phyloP scores from a whole-genome alignment of 2,113 vertebrate genomes.

The Cryptotis parvus region DNA sequence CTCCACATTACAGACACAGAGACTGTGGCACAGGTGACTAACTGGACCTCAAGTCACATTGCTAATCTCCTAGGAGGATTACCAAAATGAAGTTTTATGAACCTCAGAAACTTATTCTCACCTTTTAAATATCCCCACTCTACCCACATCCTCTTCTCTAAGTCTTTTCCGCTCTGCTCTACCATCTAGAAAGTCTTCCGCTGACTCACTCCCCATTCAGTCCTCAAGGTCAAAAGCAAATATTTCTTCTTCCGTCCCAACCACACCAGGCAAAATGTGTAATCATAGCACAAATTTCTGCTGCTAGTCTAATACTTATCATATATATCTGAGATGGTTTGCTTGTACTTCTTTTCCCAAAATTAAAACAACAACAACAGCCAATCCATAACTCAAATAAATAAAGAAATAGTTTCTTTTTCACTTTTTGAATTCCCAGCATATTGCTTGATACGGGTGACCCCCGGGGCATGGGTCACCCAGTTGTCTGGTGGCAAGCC shows the following conservation, averaged over 20 bases:
- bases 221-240: slow-evolving; percentile 47
- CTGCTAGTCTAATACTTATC: slow-evolving; percentile 22
- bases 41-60: not conserved
- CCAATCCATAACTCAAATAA: too few species aligned
- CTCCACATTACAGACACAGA: not conserved
- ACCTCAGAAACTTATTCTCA: not conserved
- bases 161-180: not conserved
- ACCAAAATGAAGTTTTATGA: not conserved
- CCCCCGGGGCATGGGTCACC: too few species aligned
- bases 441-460: not conserved
- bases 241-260: not conserved
- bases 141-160: not conserved
- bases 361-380: not conserved
- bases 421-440: slow-evolving; percentile 44
- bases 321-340: slow-evolving; percentile 13
- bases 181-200: not conserved
- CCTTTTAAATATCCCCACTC: not conserved
- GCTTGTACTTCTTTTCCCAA: slow-evolving; percentile 23
- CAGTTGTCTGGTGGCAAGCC: not conserved
- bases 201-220: not conserved
- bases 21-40: not conserved
- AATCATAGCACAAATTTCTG: slow-evolving; percentile 7
- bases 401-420: slow-evolving; percentile 34
- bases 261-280: slow-evolving; percentile 20
- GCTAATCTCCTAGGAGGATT: not conserved